Base-by-base conservation (phyloP, 2,888 invertebrate species). In the Euproctis similis region DNA sequence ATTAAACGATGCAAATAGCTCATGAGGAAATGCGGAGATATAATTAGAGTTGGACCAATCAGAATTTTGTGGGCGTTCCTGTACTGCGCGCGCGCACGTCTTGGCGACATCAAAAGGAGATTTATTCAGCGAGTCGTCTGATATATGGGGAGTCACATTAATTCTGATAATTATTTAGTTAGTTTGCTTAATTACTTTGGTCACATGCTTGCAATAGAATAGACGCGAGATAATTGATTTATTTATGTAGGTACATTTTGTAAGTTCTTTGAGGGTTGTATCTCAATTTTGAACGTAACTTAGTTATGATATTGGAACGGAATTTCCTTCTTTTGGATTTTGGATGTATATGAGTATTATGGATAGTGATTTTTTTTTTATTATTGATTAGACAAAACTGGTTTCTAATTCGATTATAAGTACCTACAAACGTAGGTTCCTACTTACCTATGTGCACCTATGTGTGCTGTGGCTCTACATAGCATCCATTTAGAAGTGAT, bases 151-250 rank as follows among this genome's bases (percentile, higher is more conserved):
- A 48, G 42, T 62, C 49, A 66, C 78, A 81, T 82, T 81, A 82
- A 82, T 84, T 73, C 76, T 76, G 73, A 78, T 84, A 78, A 80
- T 84, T 81, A 84, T 82, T 80, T 80, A 76, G 82, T 78, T 78
- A 68, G 75, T 69, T 58, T 33, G 51, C 60, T 64, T 80, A 81
- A 81, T 81, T 80, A 74, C 78, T 59, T 54, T 61, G 67, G 81
- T 74, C 77, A 69, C 53, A 53, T 66, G 61, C 34, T 34, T 31
- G 42, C 28, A 34, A 39, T 40, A 46, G 44, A 43, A 47, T 40
- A 28, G 46, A 48, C 45, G 34, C 42, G 38, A 46, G 48, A 50
- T 53, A 49, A 60, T 51, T 51, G 54, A 53, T 53, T 51, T 55
- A 60, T 59, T 13, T 11, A n/a, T n/a, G n/a, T n/a, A n/a, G n/a